Evolutionary conservation across 2,888 invertebrate genomes (phyloP).

Genomic region (Apodemia zela): DNA sequence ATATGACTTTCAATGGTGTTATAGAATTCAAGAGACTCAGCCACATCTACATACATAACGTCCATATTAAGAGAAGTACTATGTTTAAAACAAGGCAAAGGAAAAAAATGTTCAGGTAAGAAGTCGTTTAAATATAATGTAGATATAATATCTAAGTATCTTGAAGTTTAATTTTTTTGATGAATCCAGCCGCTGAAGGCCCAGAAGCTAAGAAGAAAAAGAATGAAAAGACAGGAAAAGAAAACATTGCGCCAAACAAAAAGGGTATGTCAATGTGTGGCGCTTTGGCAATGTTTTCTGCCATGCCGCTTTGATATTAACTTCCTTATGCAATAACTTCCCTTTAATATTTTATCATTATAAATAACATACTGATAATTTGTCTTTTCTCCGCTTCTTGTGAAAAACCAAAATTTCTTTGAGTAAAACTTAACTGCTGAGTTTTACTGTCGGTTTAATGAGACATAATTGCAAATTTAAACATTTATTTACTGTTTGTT

Average conservation of each 20-base stretch:
- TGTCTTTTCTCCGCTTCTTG: no score
- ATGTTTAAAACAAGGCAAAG: conserved; percentile 78
- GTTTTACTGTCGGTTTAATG: no score
- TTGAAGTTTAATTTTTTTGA: conserved; percentile 23
- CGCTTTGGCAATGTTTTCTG: conserved; percentile 31
- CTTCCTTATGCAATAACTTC: conserved; percentile 9
- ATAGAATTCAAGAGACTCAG: conserved; percentile 78
- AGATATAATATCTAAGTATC: neutral
- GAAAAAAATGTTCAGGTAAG: conserved; percentile 70
- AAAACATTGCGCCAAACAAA: conserved; percentile 58
- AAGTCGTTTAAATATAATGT: neutral
- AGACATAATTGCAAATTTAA: no score
- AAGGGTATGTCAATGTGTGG: conserved; percentile 62
- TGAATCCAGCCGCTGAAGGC: conserved; percentile 52
- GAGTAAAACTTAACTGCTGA: no score
- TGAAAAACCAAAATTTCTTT: no score
- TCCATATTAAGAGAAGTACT: conserved; percentile 81
- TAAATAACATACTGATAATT: no score
- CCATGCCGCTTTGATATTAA: conserved; percentile 22
- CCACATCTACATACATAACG: conserved; percentile 76
- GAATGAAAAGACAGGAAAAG: conserved; percentile 64
- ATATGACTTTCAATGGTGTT: conserved; percentile 33
- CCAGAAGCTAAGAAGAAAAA: conserved; percentile 63
- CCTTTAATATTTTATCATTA: conserved; percentile 6
- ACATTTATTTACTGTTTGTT: no score